These are phyloP conservation scores for Centrocercus urophasianus DNA, from an alignment of 2,113 vertebrate genomes.

Conservation along the genomic window DNA sequence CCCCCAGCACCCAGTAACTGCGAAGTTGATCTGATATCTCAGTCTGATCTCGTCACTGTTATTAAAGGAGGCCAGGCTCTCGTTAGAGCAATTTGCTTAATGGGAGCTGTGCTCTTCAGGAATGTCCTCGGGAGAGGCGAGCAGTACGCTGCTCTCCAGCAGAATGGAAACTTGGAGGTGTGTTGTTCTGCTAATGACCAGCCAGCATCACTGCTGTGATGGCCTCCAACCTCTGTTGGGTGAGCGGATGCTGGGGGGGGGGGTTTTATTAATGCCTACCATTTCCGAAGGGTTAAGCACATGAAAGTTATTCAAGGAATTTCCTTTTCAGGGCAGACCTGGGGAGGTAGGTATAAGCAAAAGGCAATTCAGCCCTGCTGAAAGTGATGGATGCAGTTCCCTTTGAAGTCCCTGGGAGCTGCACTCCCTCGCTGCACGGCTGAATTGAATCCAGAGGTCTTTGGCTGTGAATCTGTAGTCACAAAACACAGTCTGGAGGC, in stretches of 20 bases:
- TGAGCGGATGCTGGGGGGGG: constrained; percentile 44
- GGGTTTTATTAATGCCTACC: constrained; percentile 55
- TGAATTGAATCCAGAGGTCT: constrained; percentile 65
- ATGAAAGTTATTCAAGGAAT: constrained; percentile 68
- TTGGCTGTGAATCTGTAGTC: not conserved
- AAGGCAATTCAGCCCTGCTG: constrained; percentile 11
- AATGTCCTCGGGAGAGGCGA: constrained; percentile 56
- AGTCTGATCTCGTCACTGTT: constrained; percentile 49
- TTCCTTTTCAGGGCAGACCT: constrained; percentile 61
- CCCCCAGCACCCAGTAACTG: not conserved
- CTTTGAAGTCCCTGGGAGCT: constrained; percentile 60
- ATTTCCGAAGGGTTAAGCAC: constrained; percentile 58
- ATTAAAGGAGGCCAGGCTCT: constrained; percentile 63
- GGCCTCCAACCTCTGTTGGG: constrained; percentile 56
- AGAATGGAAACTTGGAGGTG: constrained; percentile 21
- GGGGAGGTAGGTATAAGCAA: constrained; percentile 57
- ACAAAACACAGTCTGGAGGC: not conserved
- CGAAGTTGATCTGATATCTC: constrained; percentile 43
- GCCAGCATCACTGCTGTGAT: not conserved
- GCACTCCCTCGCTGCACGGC: not conserved
- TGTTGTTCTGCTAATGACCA: not conserved
- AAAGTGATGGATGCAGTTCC: constrained; percentile 34
- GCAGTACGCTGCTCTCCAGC: constrained; percentile 41
- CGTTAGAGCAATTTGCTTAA: constrained; percentile 74
- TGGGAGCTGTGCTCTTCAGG: constrained; percentile 62